Conservation (phyloP, 2,797 vertebrate species). For the Echeneis naucrates region DNA sequence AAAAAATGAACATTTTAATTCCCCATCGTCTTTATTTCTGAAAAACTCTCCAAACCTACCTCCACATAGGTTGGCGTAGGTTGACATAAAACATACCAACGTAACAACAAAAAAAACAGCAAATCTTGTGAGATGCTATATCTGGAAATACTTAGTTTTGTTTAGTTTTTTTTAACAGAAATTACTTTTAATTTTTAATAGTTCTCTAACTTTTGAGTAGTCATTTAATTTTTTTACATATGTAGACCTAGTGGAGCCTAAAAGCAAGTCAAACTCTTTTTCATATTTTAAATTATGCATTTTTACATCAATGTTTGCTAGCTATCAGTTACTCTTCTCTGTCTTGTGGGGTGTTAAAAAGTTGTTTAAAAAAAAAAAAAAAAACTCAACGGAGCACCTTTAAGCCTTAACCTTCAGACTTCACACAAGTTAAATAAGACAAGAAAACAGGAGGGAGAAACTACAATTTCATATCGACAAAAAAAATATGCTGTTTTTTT, state of each 20-base stretch:
- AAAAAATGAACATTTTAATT: too few relatives aligned
- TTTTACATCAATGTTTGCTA: not conserved
- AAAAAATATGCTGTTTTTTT: too few relatives aligned
- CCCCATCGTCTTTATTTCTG: too few relatives aligned
- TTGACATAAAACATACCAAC: not conserved
- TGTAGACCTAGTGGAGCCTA: too few relatives aligned
- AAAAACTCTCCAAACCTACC: not conserved
- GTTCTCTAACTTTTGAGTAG: too few relatives aligned
- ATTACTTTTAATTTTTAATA: too few relatives aligned
- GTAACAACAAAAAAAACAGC: too few relatives aligned
- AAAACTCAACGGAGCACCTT: not conserved
- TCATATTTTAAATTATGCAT: not conserved
- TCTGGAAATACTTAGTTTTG: too few relatives aligned
- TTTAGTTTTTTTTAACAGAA: too few relatives aligned
- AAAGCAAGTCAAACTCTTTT: not conserved
- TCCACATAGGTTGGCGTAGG: not conserved
- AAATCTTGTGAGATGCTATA: not conserved
- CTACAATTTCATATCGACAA: not conserved
- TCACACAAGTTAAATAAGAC: not conserved
- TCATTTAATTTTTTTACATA: too few relatives aligned
- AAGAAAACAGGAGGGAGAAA: not conserved
- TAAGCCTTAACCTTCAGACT: not conserved
- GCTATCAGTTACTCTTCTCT: not conserved
- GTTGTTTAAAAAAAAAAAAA: not conserved
- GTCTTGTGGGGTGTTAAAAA: too few relatives aligned